Evolutionary conservation across 2,113 vertebrate genomes (phyloP).

Genomic region (Gambusia affinis): DNA sequence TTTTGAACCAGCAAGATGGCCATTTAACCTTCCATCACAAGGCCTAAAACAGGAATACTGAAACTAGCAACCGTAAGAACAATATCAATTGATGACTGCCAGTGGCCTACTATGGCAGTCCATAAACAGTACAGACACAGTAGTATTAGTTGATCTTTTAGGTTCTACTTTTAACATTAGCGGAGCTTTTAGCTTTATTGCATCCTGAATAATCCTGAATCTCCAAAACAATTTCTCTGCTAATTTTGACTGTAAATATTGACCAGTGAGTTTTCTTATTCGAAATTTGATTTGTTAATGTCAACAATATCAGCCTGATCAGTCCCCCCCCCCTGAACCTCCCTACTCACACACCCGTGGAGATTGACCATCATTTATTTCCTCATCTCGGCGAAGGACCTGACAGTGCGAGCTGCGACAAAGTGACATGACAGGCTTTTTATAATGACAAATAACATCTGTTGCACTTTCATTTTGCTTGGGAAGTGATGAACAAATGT

Average conservation of each 20-base stretch:
- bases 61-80: too few species aligned
- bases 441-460: conserved; percentile 62
- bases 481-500: conserved; percentile 69
- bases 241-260: conserved; percentile 5
- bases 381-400: conserved; percentile 36
- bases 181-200: background rate
- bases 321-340: conserved; percentile 8
- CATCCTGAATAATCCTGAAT: background rate
- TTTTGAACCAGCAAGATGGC: too few species aligned
- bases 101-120: too few species aligned
- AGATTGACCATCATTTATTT: conserved; percentile 13
- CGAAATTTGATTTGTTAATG: conserved; percentile 1
- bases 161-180: background rate
- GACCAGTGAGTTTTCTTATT: conserved; percentile 1
- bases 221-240: background rate
- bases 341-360: too few species aligned
- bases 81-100: too few species aligned
- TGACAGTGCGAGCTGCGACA: conserved; percentile 26
- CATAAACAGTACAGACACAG: too few species aligned
- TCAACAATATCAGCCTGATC: background rate
- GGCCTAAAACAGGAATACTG: too few species aligned
- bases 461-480: conserved; percentile 62
- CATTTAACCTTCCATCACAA: too few species aligned
- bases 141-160: too few species aligned
- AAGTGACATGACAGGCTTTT: conserved; percentile 38